Evolutionary conservation across 2,797 vertebrate genomes (phyloP).

Genomic region (Gobio occitaniae): DNA sequence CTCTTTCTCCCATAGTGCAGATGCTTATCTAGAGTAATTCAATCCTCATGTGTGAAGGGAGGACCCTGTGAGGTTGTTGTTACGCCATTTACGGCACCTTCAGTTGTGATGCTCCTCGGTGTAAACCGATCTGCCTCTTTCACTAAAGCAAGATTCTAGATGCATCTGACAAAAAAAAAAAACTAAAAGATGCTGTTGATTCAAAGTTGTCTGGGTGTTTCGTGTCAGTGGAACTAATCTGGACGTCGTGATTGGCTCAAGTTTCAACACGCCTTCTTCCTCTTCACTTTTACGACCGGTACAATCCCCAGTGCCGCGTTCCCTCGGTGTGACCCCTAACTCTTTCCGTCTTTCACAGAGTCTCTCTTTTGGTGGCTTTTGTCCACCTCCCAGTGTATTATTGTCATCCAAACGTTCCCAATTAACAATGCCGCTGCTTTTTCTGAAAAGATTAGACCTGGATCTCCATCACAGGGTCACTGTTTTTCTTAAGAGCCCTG

Average conservation of each 20-base stretch:
- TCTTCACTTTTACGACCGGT: slow-evolving; percentile 10
- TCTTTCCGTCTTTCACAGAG: slow-evolving; percentile 32
- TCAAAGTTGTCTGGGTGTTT: slow-evolving; percentile 29
- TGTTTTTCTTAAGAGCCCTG: slow-evolving; percentile 24
- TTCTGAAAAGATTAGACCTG: slow-evolving; percentile 40
- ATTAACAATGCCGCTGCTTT: slow-evolving; percentile 43
- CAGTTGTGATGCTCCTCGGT: background rate
- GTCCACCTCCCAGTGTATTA: slow-evolving; percentile 44
- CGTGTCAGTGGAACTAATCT: slow-evolving; percentile 33
- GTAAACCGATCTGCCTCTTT: slow-evolving; percentile 40
- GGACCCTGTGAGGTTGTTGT: slow-evolving; percentile 15
- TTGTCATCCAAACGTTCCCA: slow-evolving; percentile 32
- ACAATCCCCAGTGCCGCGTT: slow-evolving; percentile 26
- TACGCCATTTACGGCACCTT: slow-evolving; percentile 21
- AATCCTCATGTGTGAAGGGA: slow-evolving; percentile 37
- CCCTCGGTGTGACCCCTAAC: slow-evolving; percentile 26
- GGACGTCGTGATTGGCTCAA: slow-evolving; percentile 28
- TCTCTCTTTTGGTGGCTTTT: slow-evolving; percentile 45
- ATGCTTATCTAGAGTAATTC: slow-evolving; percentile 44
- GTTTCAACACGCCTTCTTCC: slow-evolving; percentile 33
- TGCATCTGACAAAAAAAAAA: background rate
- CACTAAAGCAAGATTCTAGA: slow-evolving; percentile 39
- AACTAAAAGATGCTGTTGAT: slow-evolving; percentile 36
- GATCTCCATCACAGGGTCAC: slow-evolving; percentile 30
- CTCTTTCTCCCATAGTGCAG: slow-evolving; percentile 19